Conservation (phyloP, 2,797 vertebrate species). For the Astyanax mexicanus region DNA sequence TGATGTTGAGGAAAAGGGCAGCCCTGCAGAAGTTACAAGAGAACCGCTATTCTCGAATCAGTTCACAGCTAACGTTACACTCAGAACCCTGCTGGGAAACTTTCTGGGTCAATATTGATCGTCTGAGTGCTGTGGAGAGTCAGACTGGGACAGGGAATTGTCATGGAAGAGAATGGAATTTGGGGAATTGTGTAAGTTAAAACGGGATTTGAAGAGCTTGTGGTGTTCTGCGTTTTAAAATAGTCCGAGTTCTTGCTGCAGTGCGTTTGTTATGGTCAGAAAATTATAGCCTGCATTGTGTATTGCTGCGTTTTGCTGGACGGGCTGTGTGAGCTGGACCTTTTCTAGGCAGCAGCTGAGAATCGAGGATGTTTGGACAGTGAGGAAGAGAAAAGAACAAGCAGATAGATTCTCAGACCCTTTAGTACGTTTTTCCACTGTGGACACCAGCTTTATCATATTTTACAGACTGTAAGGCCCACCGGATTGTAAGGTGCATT, state of each 20-base stretch:
- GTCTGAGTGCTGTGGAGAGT: too few relatives aligned
- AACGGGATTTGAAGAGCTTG: too few relatives aligned
- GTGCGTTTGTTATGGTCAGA: conserved; percentile 52
- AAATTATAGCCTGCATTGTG: conserved; percentile 44
- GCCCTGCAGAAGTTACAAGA: neutral
- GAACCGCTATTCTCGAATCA: neutral
- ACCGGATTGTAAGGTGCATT: too few relatives aligned
- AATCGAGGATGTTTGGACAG: neutral
- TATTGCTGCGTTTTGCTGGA: conserved; percentile 30
- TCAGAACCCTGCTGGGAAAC: neutral
- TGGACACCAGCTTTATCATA: too few relatives aligned
- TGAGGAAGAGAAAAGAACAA: neutral
- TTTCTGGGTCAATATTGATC: conserved; percentile 47
- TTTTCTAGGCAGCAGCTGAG: conserved; percentile 4
- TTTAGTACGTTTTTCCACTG: neutral
- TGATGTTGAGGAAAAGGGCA: neutral
- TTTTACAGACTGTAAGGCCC: too few relatives aligned
- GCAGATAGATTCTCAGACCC: neutral
- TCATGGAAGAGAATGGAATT: conserved; percentile 11
- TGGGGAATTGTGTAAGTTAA: conserved; percentile 14
- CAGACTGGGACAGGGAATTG: neutral
- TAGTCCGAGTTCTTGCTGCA: conserved; percentile 17
- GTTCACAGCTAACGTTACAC: conserved; percentile 25
- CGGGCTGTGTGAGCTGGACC: neutral
- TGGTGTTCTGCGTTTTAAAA: conserved; percentile 27